Evolutionary conservation across 2,888 invertebrate species (phyloP).

Genomic region (Hydraecia micacea): DNA sequence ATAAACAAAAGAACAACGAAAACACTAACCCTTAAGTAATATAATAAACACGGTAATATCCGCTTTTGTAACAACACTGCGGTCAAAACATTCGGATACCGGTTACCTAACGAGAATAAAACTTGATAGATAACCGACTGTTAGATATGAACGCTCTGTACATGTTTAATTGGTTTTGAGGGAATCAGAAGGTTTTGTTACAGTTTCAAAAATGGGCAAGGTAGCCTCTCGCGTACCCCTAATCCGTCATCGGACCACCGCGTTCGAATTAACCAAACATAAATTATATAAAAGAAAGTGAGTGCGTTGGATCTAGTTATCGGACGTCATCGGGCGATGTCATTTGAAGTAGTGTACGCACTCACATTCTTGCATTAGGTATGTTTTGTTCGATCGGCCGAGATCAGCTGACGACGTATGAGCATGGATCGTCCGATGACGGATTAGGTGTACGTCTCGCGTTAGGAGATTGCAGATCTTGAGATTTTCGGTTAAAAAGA

Average conservation of each 20-base stretch:
- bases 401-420: background rate
- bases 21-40: conserved; percentile 59
- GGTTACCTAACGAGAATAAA: conserved; percentile 64
- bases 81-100: conserved; percentile 66
- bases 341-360: background rate
- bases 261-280: background rate
- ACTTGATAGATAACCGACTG: conserved; percentile 63
- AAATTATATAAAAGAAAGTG: background rate
- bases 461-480: background rate
- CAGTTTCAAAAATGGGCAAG: background rate
- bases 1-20: conserved; percentile 13
- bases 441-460: background rate
- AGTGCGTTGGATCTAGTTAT: background rate
- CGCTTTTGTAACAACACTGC: conserved; percentile 59
- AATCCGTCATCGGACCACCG: no score
- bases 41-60: conserved; percentile 66
- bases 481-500: background rate
- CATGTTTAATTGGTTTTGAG: conserved; percentile 44
- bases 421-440: background rate
- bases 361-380: background rate
- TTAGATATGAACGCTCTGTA: conserved; percentile 47
- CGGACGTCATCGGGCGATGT: background rate
- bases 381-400: background rate
- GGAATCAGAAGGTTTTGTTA: conserved; percentile 6
- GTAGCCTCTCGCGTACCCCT: background rate